Base-by-base conservation (phyloP, 1,140 invertebrate species). In the Pectinophora gossypiella region DNA sequence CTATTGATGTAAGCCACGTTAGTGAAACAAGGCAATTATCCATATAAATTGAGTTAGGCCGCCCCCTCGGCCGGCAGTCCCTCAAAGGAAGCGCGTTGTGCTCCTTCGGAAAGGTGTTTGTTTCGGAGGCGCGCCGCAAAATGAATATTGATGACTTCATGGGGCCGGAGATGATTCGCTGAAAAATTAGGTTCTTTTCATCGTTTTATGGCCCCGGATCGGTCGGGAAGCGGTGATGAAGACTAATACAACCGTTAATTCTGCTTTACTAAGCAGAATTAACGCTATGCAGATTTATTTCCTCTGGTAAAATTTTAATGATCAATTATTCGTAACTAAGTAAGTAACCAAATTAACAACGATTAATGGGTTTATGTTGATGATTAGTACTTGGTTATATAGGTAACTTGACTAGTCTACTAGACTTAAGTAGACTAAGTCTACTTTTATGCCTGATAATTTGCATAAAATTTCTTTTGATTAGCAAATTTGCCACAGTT, bases 131-230 rank as follows among this genome's bases (percentile, higher is more conserved):
- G 78, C 72, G 78, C 74, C 76, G 51, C 70, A 65, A 86, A 86
- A 86, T 86, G 80, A 86, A 86, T 86, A 86, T 86, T 86, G 83
- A 86, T 86, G 83, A 78, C 80, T 84, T 76, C 69, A 83, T 79
- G 72, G 70, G 67, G 72, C 59, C 83, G 77, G 78, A 84, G 80
- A 86, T 86, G 80, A 86, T 84, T 86, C 68, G 80, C 76, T 84
- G 74, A 84, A 86, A 85, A 84, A 83, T 84, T 84, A 74, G 74
- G 70, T 80, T 79, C 80, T 81, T 83, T 83, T 74, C 78, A 77
- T 77, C 80, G 76, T 82, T 81, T 84, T 84, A 84, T 84, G 79
- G 80, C 73, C 54, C 61, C 45, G 57, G 54, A 56, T 58, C 65
- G 60, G 63, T 63, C 50, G 59, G 67, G 64, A 69, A 71, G 62